phyloP scores from a whole-genome alignment of 2,797 vertebrate species.

The Enteromius thamalakanensis region DNA sequence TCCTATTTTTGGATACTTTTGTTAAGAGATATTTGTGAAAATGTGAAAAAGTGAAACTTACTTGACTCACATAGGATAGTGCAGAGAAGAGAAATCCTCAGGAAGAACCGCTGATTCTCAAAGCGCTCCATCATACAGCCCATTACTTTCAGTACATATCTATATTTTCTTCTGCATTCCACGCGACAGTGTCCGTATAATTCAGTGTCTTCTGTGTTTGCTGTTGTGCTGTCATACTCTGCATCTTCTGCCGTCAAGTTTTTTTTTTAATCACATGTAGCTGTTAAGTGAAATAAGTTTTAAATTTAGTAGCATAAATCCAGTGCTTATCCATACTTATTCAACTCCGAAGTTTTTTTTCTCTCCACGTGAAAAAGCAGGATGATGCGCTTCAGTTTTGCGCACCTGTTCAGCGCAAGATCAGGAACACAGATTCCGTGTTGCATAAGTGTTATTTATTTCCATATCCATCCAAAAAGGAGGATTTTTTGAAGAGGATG shows the following conservation, averaged over 20 bases:
- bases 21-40: background rate
- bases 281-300: background rate
- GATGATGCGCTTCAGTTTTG: background rate
- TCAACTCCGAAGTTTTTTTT: slow-evolving; percentile 30
- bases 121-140: slow-evolving; percentile 66
- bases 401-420: slow-evolving; percentile 47
- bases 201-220: slow-evolving; percentile 1
- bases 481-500: background rate
- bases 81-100: slow-evolving; percentile 63
- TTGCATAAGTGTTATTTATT: background rate
- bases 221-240: background rate
- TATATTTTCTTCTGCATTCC: slow-evolving; percentile 10
- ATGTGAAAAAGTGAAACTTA: slow-evolving; percentile 57
- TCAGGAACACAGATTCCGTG: background rate
- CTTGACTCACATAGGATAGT: slow-evolving; percentile 70
- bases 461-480: background rate
- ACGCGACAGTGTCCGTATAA: background rate
- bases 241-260: background rate
- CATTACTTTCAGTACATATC: slow-evolving; percentile 19
- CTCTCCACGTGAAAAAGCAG: background rate
- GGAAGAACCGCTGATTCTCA: slow-evolving; percentile 66
- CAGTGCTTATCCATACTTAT: slow-evolving; percentile 4
- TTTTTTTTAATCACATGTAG: background rate
- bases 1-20: background rate
- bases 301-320: background rate